Evolutionary conservation across 2,113 vertebrate species (phyloP), one percentile per base, ranked within the genome.

Genomic region (Hydrolagus affinis): DNA sequence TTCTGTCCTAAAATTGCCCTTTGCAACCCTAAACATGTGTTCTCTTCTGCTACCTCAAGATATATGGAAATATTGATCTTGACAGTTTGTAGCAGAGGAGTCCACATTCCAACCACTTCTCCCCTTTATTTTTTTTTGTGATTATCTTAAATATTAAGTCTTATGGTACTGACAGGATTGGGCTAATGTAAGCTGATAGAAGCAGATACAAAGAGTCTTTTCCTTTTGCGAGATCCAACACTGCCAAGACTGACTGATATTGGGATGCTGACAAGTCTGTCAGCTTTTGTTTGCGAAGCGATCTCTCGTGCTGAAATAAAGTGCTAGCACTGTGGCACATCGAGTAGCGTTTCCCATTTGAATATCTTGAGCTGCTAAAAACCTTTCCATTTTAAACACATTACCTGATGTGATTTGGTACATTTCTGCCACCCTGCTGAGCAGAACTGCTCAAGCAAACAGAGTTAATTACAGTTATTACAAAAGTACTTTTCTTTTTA

Each of bases 391-490:
- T 25, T 78, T 78, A 59, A 60, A 78, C 60, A 60, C 57, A 19
- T 4, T 15, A 62, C 57, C 60, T 64, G 3, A 60, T 59, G 23
- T 25, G n/a, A 80, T 11, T 64, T 62, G 57, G 57, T 59, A 64
- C 59, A 25, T 14, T 62, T 21, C 76, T 23, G 12, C 28, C 59
- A 64, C 4, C 59, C 59, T 80, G 59, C 23, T 28, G 14, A 15
- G 23, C 8, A 15, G 23, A 23, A 25, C 28, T 25, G 23, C 28
- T 60, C 28, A 60, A 80, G 59, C 25, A 30, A 23, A 28, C 8
- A 17, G 25, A 73, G 77, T 80, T 80, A 80, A 80, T 80, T 23
- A 78, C 59, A 11, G 17, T 78, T 23, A 57, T 25, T 78, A 44
- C 14, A 23, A 57, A 76, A 76, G n/a, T 59, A 57, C 2, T 30